phyloP scores from a whole-genome alignment of 1,140 invertebrate species.

The Eumaeus atala region DNA sequence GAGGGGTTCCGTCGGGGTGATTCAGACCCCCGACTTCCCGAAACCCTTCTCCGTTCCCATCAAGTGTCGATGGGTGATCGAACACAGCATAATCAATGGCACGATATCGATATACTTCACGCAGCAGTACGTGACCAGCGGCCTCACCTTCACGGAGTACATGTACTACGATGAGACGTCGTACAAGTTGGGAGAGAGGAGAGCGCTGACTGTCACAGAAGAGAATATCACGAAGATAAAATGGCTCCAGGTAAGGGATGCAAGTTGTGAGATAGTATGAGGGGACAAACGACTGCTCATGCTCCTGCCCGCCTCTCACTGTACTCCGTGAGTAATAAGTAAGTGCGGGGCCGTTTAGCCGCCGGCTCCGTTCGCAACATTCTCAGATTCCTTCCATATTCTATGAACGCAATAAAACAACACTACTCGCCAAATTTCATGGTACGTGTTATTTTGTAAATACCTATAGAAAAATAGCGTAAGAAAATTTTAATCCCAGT shows the following conservation, averaged over 20 bases:
- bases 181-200: slow-evolving; percentile 77
- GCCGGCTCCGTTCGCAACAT: too few relatives aligned
- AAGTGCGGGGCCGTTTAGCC: too few relatives aligned
- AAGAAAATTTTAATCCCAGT: too few relatives aligned
- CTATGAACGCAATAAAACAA: too few relatives aligned
- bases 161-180: slow-evolving; percentile 84
- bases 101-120: slow-evolving; percentile 91
- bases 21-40: slow-evolving; percentile 90
- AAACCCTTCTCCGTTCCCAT: slow-evolving; percentile 85
- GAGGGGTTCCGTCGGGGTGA: slow-evolving; percentile 77
- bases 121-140: slow-evolving; percentile 88
- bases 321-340: neutral
- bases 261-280: neutral
- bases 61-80: slow-evolving; percentile 89
- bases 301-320: too few relatives aligned
- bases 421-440: too few relatives aligned
- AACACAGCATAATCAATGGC: slow-evolving; percentile 78
- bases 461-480: too few relatives aligned
- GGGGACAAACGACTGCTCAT: too few relatives aligned
- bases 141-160: slow-evolving; percentile 88
- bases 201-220: slow-evolving; percentile 80
- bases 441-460: too few relatives aligned
- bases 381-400: too few relatives aligned
- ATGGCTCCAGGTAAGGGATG: slow-evolving; percentile 78
- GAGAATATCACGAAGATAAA: slow-evolving; percentile 81